Conservation (phyloP, 2,113 vertebrate genomes). For the Colossoma macropomum region DNA sequence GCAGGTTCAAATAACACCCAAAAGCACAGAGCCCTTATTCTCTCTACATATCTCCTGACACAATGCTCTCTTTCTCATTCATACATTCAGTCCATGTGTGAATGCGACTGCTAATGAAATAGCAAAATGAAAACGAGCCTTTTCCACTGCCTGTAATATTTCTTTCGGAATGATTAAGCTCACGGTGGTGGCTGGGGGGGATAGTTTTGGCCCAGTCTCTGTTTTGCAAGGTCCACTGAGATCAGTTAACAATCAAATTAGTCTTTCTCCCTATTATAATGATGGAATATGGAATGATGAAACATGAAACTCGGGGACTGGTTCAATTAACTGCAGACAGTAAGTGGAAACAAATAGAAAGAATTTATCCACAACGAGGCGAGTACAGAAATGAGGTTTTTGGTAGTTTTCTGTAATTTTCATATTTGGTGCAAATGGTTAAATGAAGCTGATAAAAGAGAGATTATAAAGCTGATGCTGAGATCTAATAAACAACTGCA, state of each 20-base stretch:
- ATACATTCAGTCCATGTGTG: not conserved
- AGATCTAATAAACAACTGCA: not conserved
- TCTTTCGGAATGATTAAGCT: not conserved
- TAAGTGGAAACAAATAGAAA: not conserved
- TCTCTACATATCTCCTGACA: not conserved
- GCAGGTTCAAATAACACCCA: not conserved
- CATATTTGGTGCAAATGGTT: not conserved
- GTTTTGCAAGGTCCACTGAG: constrained; percentile 47
- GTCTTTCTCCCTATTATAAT: constrained; percentile 24
- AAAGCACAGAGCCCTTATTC: not conserved
- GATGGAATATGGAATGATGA: constrained; percentile 26
- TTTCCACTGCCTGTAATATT: not conserved
- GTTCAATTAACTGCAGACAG: constrained; percentile 3
- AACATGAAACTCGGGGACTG: not conserved
- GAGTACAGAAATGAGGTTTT: too few relatives aligned
- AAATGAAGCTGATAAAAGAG: not conserved
- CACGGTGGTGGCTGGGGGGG: not conserved
- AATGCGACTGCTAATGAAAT: not conserved
- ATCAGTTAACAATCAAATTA: constrained; percentile 37
- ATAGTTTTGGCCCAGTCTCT: constrained; percentile 25
- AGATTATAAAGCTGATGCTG: not conserved
- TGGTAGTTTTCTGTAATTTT: not conserved
- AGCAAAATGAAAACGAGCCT: not conserved
- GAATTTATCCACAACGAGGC: too few relatives aligned
- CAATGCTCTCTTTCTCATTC: not conserved